Conservation (phyloP, 92 coral and sea anemone genomes). For the Heteractis magnifica region DNA sequence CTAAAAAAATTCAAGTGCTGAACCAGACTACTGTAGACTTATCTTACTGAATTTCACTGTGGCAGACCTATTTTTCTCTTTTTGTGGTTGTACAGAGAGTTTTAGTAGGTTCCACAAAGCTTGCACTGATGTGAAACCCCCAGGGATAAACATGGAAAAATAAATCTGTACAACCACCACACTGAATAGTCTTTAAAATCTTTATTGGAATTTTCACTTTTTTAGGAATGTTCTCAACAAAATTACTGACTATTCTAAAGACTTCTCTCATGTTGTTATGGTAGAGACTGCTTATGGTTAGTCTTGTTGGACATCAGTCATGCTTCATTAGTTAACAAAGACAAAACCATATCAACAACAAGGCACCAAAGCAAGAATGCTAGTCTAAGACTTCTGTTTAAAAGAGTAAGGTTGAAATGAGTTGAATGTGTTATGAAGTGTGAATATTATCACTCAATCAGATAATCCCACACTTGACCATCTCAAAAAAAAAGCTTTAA, state of each 20-base stretch:
- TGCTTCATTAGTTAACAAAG: neutral
- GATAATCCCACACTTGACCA: constrained; percentile 31
- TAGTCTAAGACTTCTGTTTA: neutral
- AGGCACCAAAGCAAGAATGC: neutral
- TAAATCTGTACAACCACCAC: constrained; percentile 89
- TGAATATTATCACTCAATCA: constrained; percentile 31
- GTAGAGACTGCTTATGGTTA: neutral
- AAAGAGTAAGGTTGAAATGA: neutral
- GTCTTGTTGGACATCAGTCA: constrained; percentile 24
- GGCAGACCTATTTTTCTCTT: neutral
- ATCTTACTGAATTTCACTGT: neutral
- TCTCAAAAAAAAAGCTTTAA: neutral
- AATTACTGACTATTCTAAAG: constrained; percentile 11
- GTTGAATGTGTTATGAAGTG: neutral
- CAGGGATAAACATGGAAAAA: neutral
- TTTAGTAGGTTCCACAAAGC: constrained; percentile 48
- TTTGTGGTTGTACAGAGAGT: constrained; percentile 71
- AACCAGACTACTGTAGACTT: constrained; percentile 9
- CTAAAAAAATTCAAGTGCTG: neutral
- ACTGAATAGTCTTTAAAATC: constrained; percentile 14
- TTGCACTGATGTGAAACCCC: constrained; percentile 73
- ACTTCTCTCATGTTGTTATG: neutral
- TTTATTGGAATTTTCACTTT: constrained; percentile 6
- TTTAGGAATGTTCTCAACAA: neutral
- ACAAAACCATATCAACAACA: neutral